These are phyloP conservation scores for Acanthopagrus latus DNA, from an alignment of 2,797 vertebrate genomes.

Conservation along the genomic window DNA sequence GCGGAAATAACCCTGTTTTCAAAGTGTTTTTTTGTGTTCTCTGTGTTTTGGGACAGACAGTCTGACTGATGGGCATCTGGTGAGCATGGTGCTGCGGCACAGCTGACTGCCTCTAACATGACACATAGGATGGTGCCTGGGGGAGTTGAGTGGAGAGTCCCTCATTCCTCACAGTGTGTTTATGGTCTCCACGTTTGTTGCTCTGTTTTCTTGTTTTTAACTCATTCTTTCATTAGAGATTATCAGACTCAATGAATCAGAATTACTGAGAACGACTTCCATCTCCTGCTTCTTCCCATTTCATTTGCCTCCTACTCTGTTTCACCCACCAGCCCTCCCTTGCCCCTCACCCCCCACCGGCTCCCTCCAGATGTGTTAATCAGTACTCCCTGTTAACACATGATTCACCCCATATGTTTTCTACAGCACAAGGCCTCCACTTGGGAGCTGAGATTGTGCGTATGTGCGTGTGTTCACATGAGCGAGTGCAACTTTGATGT, in stretches of 20 bases:
- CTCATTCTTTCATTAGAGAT: slow-evolving; percentile 31
- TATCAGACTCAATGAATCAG: slow-evolving; percentile 50
- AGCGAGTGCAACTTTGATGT: slow-evolving; percentile 74
- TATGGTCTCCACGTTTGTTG: slow-evolving; percentile 41
- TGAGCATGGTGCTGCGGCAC: slow-evolving; percentile 52
- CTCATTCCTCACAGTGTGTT: slow-evolving; percentile 54
- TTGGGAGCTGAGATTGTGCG: slow-evolving; percentile 69
- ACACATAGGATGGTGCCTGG: slow-evolving; percentile 59
- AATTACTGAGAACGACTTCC: slow-evolving; percentile 31
- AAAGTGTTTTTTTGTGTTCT: slow-evolving; percentile 46
- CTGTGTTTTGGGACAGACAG: slow-evolving; percentile 62
- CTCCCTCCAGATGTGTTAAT: slow-evolving; percentile 96
- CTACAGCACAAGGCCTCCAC: slow-evolving; percentile 69
- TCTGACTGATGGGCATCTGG: slow-evolving; percentile 68
- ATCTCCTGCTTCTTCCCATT: slow-evolving; percentile 32
- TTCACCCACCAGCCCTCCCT: slow-evolving; percentile 34
- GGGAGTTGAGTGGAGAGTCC: slow-evolving; percentile 63
- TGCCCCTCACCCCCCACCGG: slow-evolving; percentile 38
- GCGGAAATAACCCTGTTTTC: slow-evolving; percentile 33
- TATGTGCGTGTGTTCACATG: slow-evolving; percentile 58
- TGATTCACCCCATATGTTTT: slow-evolving; percentile 95
- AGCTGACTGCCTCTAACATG: slow-evolving; percentile 75
- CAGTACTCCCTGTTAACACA: slow-evolving; percentile 93
- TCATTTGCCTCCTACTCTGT: slow-evolving; percentile 13
- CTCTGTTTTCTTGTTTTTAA: slow-evolving; percentile 32